Evolutionary conservation across 2,113 vertebrate species (phyloP).

Genomic region (Narcine bancroftii): DNA sequence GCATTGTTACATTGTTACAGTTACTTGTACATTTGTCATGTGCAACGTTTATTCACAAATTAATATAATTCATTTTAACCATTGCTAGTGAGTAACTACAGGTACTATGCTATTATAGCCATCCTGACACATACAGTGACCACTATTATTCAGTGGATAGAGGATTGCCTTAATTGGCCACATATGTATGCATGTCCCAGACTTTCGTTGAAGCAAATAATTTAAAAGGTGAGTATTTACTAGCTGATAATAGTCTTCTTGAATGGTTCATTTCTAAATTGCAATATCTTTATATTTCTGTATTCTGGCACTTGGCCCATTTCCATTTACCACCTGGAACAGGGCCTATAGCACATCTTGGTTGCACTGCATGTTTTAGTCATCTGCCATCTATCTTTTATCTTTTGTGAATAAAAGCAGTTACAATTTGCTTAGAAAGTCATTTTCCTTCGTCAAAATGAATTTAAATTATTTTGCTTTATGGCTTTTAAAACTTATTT

Average conservation of each 20-base stretch:
- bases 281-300: background rate
- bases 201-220: too few relatives aligned
- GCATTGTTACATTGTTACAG: background rate
- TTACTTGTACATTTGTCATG: background rate
- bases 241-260: background rate
- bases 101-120: background rate
- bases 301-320: background rate
- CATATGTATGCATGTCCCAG: too few relatives aligned
- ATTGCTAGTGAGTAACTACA: background rate
- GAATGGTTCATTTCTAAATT: background rate
- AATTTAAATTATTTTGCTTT: background rate
- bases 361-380: background rate
- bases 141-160: too few relatives aligned
- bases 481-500: slow-evolving; percentile 5
- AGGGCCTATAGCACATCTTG: background rate
- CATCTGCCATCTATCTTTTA: background rate
- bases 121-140: too few relatives aligned
- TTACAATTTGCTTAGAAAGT: background rate
- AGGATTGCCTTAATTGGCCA: too few relatives aligned
- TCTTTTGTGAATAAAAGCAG: background rate
- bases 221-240: too few relatives aligned
- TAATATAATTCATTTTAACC: background rate
- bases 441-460: background rate
- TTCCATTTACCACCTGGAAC: background rate
- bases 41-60: background rate